phyloP scores from a whole-genome alignment of 2,888 invertebrate genomes.

The Drosophila birchii region DNA sequence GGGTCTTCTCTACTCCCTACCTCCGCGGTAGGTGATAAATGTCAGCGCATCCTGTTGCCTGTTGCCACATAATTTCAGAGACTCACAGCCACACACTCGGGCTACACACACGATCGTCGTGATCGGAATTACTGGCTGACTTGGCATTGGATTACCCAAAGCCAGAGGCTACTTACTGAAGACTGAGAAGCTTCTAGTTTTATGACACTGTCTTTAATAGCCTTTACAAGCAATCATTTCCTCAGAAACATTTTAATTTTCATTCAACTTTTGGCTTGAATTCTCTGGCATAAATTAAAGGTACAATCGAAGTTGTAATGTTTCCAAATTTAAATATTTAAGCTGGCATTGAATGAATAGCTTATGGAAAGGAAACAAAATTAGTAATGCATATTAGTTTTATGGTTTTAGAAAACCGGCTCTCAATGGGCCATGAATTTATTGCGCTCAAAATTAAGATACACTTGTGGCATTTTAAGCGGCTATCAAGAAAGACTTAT shows the following conservation, averaged over 20 bases:
- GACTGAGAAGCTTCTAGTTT: neutral
- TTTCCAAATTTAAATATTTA: conserved; percentile 12
- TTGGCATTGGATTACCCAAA: conserved; percentile 1
- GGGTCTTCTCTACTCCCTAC: neutral
- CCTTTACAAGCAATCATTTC: neutral
- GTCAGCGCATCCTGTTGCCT: conserved; percentile 79
- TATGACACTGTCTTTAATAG: neutral
- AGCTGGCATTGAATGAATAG: conserved; percentile 1
- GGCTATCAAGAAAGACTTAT: neutral
- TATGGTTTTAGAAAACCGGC: neutral
- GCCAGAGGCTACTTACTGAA: neutral
- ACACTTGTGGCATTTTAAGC: conserved; percentile 1
- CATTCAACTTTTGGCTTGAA: neutral
- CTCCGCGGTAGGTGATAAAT: conserved; percentile 67
- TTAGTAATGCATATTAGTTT: conserved; percentile 21
- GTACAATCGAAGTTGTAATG: conserved; percentile 2
- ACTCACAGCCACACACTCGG: neutral
- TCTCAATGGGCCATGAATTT: conserved; percentile 8
- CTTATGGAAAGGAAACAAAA: conserved; percentile 1
- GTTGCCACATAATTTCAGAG: conserved; percentile 72
- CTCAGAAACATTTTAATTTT: neutral
- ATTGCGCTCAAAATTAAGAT: neutral
- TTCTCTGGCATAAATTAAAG: conserved; percentile 6
- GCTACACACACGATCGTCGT: conserved; percentile 1
- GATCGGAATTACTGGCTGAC: conserved; percentile 5